Base-by-base conservation (phyloP, 2,888 invertebrate genomes). In the Tupiocoris notatus region DNA sequence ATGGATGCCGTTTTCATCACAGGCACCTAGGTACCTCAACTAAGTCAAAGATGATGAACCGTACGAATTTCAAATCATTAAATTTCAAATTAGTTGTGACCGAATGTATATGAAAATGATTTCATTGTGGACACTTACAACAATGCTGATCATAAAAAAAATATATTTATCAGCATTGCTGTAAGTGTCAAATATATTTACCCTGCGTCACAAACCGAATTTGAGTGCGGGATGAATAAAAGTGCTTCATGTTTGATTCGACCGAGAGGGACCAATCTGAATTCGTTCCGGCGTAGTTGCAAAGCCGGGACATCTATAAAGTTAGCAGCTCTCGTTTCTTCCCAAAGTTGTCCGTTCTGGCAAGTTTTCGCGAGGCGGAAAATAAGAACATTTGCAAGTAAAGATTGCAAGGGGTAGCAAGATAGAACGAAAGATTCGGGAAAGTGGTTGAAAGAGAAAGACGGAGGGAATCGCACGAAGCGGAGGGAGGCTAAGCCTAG, bases 381-480 rank as follows among this genome's bases (percentile, higher is more conserved):
- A 70, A 70, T 70, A 70, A 70, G 70, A 70, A 59, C 70, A 70
- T 59, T 70, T 59, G 70, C 24, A 59, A 70, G 70, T 70, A 70
- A 68, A 70, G 70, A 70, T 70, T 70, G 70, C 24, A 24, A 59
- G 70, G 70, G 23, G 59, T 58, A 39, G 39, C 39, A 12, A 39
- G 39, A 39, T 39, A 39, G 39, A 39, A 39, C 12, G 12, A 39
- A 39, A 12, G 39, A 39, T 39, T 39, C 12, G 12, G 39, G 39
- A 39, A 39, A 39, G 39, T 39, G 39, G 39, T 7, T 39, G 39
- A 3, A 3, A 39, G 39, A 39, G 39, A 12, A 39, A 12, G 39
- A 39, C 39, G 39, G 39, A 39, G 39, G 12, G 39, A 3, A 39
- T 39, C 39, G 39, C 39, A 12, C 3, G 39, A 39, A n/a, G n/a